Evolutionary conservation across 1,140 invertebrate genomes (phyloP).

Genomic region (Anoplolepis gracilipes): DNA sequence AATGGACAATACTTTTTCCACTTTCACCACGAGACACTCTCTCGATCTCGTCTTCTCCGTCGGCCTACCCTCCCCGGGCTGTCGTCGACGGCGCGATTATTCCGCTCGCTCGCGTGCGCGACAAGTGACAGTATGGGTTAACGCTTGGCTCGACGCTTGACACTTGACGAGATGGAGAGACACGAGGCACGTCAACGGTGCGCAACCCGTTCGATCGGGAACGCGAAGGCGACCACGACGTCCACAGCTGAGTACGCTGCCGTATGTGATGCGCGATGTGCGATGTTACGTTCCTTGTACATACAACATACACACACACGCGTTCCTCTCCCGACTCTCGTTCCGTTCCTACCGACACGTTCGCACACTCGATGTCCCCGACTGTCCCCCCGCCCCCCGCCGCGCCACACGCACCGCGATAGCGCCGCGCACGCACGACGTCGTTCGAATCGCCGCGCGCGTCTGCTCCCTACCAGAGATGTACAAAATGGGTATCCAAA

Average conservation of each 20-base stretch:
- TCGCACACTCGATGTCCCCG: background rate
- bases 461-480: too few species aligned
- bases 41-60: background rate
- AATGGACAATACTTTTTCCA: constrained; percentile 51
- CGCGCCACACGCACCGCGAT: too few species aligned
- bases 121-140: too few species aligned
- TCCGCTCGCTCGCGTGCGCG: too few species aligned
- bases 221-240: background rate
- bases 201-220: background rate
- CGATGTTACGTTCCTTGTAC: background rate
- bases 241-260: too few species aligned
- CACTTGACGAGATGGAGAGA: constrained; percentile 48
- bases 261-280: background rate
- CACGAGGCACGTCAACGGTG: constrained; percentile 23
- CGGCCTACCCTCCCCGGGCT: background rate
- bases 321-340: background rate
- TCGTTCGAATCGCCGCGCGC: constrained; percentile 63
- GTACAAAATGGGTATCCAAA: too few species aligned
- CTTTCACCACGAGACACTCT: constrained; percentile 61
- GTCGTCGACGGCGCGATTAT: too few species aligned
- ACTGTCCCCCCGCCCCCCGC: background rate
- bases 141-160: constrained; percentile 61
- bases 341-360: constrained; percentile 33
- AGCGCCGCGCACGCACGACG: constrained; percentile 49
- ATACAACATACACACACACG: background rate